A percentile compares a stretch with the other conserved stretches of the same genome.
phyloP scores from a whole-genome alignment of 2,888 invertebrate species.

The Trilocha varians region DNA sequence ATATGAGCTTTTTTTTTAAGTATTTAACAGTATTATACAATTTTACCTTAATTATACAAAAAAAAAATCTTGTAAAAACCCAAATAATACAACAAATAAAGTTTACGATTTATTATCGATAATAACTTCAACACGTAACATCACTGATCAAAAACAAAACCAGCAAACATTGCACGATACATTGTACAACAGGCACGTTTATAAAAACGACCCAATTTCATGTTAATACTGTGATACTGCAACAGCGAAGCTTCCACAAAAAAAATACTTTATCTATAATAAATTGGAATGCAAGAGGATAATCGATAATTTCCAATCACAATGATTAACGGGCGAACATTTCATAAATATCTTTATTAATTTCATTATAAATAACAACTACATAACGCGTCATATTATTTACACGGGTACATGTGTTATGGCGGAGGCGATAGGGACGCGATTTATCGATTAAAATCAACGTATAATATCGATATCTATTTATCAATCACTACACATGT shows the following conservation, averaged over 20 bases:
- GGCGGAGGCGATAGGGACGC: too few relatives aligned
- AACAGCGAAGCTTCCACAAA: conserved; percentile 11
- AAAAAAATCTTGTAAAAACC: neutral
- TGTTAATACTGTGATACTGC: conserved; percentile 33
- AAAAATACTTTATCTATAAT: conserved; percentile 31
- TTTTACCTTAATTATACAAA: too few relatives aligned
- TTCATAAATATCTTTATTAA: conserved; percentile 40
- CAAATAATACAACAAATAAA: conserved; percentile 33
- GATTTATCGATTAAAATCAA: neutral
- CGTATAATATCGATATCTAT: neutral
- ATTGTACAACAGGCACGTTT: neutral
- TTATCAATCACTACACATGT: neutral
- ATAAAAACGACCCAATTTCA: conserved; percentile 8
- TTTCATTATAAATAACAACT: conserved; percentile 25
- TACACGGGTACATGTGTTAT: too few relatives aligned
- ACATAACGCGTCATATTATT: conserved; percentile 5
- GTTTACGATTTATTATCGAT: conserved; percentile 52
- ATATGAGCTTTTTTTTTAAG: too few relatives aligned
- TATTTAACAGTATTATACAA: too few relatives aligned
- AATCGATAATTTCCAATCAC: conserved; percentile 20
- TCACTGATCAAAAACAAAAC: conserved; percentile 35
- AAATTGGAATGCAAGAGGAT: conserved; percentile 66
- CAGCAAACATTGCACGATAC: conserved; percentile 18
- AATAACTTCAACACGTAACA: conserved; percentile 55
- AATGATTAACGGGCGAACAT: conserved; percentile 29